These are phyloP conservation scores for Spinibarbus caldwelli DNA, from an alignment of 2,797 vertebrate genomes.

Conservation along the genomic window DNA sequence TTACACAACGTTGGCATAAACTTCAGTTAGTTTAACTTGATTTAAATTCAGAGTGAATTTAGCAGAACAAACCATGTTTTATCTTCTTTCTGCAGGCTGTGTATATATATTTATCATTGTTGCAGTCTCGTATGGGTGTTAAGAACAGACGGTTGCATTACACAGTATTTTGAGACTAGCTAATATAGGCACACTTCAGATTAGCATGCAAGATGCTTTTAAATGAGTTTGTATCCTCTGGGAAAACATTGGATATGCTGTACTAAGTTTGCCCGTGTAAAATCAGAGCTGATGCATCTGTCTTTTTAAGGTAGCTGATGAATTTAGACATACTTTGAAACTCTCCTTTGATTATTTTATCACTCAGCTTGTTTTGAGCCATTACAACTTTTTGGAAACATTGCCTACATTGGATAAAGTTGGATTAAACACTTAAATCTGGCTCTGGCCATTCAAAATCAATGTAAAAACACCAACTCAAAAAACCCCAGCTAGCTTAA, in stretches of 20 bases:
- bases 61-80: background rate
- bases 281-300: constrained; percentile 7
- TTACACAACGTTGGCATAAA: background rate
- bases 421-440: background rate
- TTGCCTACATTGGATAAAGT: background rate
- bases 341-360: background rate
- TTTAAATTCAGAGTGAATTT: background rate
- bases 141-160: constrained; percentile 26
- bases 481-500: constrained; percentile 68
- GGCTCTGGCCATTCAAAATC: constrained; percentile 47
- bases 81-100: background rate
- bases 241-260: constrained; percentile 26
- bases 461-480: constrained; percentile 52
- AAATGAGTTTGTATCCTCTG: constrained; percentile 27
- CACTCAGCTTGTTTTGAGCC: background rate
- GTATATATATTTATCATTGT: background rate
- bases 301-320: constrained; percentile 5
- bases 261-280: constrained; percentile 2
- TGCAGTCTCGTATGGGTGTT: background rate
- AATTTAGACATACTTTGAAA: constrained; percentile 4
- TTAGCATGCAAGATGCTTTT: background rate
- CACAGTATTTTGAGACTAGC: constrained; percentile 20
- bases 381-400: constrained; percentile 1
- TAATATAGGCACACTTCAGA: constrained; percentile 10
- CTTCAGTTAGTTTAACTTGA: background rate